These are phyloP conservation scores for Helobdella robusta DNA, from an alignment of 2,888 invertebrate genomes.

Conservation along the genomic window DNA sequence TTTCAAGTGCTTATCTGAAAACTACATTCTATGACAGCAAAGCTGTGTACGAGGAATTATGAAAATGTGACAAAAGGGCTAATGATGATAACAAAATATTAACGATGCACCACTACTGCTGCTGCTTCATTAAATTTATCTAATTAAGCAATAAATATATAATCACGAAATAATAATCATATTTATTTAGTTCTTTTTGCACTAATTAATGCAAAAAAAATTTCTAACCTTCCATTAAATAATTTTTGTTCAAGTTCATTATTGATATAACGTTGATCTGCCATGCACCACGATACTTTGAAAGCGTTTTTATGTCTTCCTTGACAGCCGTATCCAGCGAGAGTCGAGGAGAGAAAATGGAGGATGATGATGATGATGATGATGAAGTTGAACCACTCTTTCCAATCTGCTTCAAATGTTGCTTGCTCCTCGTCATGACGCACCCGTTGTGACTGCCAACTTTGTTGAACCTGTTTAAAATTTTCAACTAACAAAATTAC, in stretches of 20 bases:
- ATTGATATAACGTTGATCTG: conserved; percentile 11
- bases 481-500: neutral
- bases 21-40: too few relatives aligned
- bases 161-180: too few relatives aligned
- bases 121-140: too few relatives aligned
- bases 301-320: neutral
- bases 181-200: too few relatives aligned
- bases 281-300: conserved; percentile 20
- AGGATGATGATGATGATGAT: conserved; percentile 4
- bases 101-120: too few relatives aligned
- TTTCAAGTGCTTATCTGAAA: too few relatives aligned
- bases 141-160: too few relatives aligned
- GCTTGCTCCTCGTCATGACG: neutral
- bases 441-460: conserved; percentile 19
- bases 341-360: neutral
- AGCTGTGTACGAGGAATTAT: too few relatives aligned
- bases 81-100: neutral
- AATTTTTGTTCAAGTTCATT: too few relatives aligned
- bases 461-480: conserved; percentile 16
- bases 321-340: neutral
- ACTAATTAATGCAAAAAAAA: too few relatives aligned
- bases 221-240: too few relatives aligned
- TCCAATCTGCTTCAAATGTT: neutral
- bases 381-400: conserved; percentile 7
- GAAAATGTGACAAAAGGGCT: neutral